Percentiles rank a stretch among this genome's conserved stretches.
Evolutionary conservation across 1,140 invertebrate species (phyloP).

Genomic region (Piezodorus guildinii): DNA sequence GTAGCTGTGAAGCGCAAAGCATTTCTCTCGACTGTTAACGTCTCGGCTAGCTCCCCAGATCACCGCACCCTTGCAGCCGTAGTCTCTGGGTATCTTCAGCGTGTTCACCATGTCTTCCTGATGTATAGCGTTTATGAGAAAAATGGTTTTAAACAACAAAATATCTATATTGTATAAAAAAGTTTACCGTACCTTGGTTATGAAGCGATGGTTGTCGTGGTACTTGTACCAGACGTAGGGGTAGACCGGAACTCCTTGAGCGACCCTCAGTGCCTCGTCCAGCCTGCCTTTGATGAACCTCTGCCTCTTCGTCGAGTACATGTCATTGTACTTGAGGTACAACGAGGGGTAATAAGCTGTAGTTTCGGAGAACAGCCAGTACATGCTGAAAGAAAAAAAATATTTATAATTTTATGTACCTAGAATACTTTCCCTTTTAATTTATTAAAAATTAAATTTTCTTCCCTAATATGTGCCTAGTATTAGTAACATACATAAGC

Average conservation of each 20-base stretch:
- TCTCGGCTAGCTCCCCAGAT: constrained; percentile 64
- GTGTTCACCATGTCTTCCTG: constrained; percentile 45
- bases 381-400: constrained; percentile 40
- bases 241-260: constrained; percentile 35
- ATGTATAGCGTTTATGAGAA: not conserved
- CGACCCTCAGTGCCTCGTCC: constrained; percentile 45
- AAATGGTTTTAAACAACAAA: not conserved
- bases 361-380: constrained; percentile 52
- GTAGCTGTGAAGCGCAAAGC: constrained; percentile 45
- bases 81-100: constrained; percentile 40
- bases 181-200: constrained; percentile 27
- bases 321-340: constrained; percentile 43
- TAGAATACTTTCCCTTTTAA: no score
- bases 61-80: constrained; percentile 47
- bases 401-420: no score
- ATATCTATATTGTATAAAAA: not conserved
- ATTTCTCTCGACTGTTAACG: constrained; percentile 49
- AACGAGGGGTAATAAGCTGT: constrained; percentile 51
- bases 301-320: constrained; percentile 37
- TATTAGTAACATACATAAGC: no score
- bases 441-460: no score
- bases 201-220: constrained; percentile 39
- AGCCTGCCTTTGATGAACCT: constrained; percentile 48
- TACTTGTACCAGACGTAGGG: constrained; percentile 63
- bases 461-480: no score